Percentiles rank a stretch among this genome's conserved stretches.
Evolutionary conservation across 2,888 invertebrate genomes (phyloP).

Genomic region (Cantharis rufa): DNA sequence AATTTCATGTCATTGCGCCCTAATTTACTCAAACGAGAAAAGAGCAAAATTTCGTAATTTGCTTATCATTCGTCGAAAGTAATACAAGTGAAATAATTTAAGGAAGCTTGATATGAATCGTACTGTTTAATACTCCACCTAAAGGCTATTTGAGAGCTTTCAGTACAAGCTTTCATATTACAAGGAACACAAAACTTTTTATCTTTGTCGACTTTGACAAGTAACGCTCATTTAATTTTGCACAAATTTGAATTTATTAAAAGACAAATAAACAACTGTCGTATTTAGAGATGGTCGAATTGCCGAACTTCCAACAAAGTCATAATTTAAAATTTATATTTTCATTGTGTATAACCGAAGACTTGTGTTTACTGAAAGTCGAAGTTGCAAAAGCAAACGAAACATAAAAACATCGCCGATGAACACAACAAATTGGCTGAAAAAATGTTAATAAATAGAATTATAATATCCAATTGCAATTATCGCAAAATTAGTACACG

Average conservation of each 20-base stretch:
- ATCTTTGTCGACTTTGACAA: not conserved
- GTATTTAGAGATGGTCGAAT: not conserved
- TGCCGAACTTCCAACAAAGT: not conserved
- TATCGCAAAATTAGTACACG: too few species aligned
- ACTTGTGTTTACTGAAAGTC: not conserved
- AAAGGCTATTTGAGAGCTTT: slow-evolving; percentile 13
- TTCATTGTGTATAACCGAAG: not conserved
- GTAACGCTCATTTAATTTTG: not conserved
- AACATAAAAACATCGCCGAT: not conserved
- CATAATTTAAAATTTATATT: not conserved
- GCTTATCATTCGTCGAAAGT: slow-evolving; percentile 26
- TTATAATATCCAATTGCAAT: too few species aligned
- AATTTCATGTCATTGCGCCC: slow-evolving; percentile 10
- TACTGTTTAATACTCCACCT: slow-evolving; percentile 26
- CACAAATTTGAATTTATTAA: not conserved
- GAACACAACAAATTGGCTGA: too few species aligned
- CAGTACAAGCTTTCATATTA: slow-evolving; percentile 20
- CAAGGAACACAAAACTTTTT: slow-evolving; percentile 14
- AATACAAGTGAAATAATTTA: slow-evolving; percentile 20
- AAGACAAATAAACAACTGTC: not conserved
- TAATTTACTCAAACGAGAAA: slow-evolving; percentile 14
- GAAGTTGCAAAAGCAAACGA: not conserved
- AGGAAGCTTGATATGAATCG: slow-evolving; percentile 30
- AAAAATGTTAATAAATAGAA: too few species aligned
- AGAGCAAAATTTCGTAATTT: slow-evolving; percentile 25